Percentiles rank a stretch among this genome's conserved stretches.
These are phyloP conservation scores for Phaethornis superciliosus DNA, from an alignment of 2,113 vertebrate genomes.

Conservation along the genomic window DNA sequence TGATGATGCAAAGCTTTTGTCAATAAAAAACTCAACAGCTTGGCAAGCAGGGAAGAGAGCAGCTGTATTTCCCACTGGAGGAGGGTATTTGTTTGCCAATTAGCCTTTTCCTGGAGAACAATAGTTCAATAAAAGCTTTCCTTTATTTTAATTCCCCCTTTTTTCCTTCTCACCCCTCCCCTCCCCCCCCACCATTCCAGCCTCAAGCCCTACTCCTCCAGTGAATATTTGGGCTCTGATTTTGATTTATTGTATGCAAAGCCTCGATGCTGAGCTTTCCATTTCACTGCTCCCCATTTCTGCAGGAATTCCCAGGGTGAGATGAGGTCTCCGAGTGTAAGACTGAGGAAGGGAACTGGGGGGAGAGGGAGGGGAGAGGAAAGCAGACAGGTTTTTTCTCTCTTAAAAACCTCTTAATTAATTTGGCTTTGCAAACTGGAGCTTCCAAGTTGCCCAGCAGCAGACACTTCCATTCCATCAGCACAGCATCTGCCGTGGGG, in stretches of 20 bases:
- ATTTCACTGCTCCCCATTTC: slow-evolving; percentile 47
- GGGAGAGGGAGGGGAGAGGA: background rate
- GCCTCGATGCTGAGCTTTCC: slow-evolving; percentile 52
- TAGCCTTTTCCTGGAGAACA: slow-evolving; percentile 51
- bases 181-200: too few relatives aligned
- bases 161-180: background rate
- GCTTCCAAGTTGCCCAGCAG: slow-evolving; percentile 16
- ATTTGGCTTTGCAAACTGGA: slow-evolving; percentile 27
- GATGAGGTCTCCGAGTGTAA: background rate
- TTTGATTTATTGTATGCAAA: slow-evolving; percentile 49
- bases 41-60: background rate
- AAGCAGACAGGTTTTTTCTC: slow-evolving; percentile 36
- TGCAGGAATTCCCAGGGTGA: slow-evolving; percentile 27
- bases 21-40: background rate
- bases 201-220: background rate
- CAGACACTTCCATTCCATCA: slow-evolving; percentile 22
- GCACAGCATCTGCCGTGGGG: background rate
- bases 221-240: slow-evolving; percentile 24
- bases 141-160: slow-evolving; percentile 15
- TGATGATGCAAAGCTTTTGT: background rate
- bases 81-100: slow-evolving; percentile 51
- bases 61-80: background rate
- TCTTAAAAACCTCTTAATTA: slow-evolving; percentile 51
- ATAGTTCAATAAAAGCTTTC: slow-evolving; percentile 16
- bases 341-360: background rate